These are phyloP conservation scores for Leguminivora glycinivorella DNA, from an alignment of 1,140 invertebrate genomes.

Conservation along the genomic window DNA sequence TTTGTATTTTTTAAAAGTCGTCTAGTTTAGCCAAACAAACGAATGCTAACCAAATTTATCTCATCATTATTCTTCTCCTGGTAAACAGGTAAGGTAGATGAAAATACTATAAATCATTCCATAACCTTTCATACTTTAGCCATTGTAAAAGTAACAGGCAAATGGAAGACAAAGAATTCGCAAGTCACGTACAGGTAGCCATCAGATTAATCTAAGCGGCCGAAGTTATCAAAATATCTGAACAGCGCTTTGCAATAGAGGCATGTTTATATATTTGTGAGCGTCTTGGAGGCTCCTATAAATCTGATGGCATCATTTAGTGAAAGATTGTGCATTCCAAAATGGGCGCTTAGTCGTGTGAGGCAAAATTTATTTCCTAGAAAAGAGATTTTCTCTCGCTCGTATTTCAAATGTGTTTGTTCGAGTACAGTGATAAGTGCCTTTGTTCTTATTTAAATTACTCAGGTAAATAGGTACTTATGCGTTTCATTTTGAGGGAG, in stretches of 20 bases:
- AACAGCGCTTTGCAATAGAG: too few relatives aligned
- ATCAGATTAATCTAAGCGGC: too few relatives aligned
- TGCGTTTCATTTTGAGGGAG: too few relatives aligned
- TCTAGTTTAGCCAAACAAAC: not conserved
- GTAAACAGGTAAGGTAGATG: constrained; percentile 11
- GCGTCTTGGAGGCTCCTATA: too few relatives aligned
- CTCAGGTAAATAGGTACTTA: too few relatives aligned
- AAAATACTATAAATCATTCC: constrained; percentile 26
- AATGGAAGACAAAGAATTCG: not conserved
- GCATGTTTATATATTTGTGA: too few relatives aligned
- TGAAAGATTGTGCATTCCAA: constrained; percentile 15
- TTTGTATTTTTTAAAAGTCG: not conserved
- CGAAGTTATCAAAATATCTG: too few relatives aligned
- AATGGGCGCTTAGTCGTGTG: not conserved
- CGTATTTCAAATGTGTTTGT: not conserved
- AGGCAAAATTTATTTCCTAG: not conserved
- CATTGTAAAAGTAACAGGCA: constrained; percentile 15
- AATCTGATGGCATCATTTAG: too few relatives aligned
- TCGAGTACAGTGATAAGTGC: not conserved
- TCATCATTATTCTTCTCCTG: not conserved
- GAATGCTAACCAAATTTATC: not conserved
- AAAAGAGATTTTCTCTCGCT: not conserved
- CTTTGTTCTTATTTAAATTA: too few relatives aligned
- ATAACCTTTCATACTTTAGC: constrained; percentile 16
- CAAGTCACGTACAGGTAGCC: constrained; percentile 25